A percentile compares a stretch with the other conserved stretches of the same genome.
Conservation (phyloP, 2,113 vertebrate genomes). For the Oryctolagus cuniculus region mOryCun1.1 NC_091434.1:134969501-134970000, state of each 20-base stretch:
- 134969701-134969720: not conserved
- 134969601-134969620: not conserved
- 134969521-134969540: not conserved
- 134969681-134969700: not conserved
- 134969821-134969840: not conserved
- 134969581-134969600: not conserved
- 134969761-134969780: not conserved
- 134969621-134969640: not conserved
- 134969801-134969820: not conserved
- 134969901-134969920: not conserved
- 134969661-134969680: not conserved
- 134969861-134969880: not conserved
- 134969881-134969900: not conserved
- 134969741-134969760: not conserved
- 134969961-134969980: not conserved
- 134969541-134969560: not conserved
- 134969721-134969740: not conserved
- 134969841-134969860: not conserved
- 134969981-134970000: not conserved
- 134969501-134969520: not conserved
- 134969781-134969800: not conserved
- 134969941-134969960: not conserved
- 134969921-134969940: not conserved
- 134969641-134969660: not conserved
- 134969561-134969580: not conserved